Evolutionary conservation across 2,113 vertebrate genomes (phyloP), one percentile per base, ranked within the genome.

Genomic region (Acanthochromis polyacanthus): DNA sequence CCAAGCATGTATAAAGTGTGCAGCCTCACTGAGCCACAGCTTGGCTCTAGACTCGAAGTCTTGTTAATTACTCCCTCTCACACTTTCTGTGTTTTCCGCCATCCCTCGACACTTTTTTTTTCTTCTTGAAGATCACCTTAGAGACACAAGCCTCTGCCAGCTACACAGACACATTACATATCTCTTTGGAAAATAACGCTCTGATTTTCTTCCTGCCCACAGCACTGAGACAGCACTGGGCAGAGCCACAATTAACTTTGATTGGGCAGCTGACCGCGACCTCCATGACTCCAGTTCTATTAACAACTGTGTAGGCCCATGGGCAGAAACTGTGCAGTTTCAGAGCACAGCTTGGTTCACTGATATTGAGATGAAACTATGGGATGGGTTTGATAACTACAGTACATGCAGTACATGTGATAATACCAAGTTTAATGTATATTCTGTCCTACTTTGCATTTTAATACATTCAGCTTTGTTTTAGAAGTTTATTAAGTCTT

Each of bases 161-260:
- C 40, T 43, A 43, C 55, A 63, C 5, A 28, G 16, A 23, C 48
- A n/a, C 14, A 15, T 15, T 3, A 12, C 3, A 4, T 11, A 22
- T 62, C 50, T 62, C 45, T 59, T 3, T 58, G n/a, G 45, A 23
- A 59, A 43, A 43, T 60, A 28, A 55, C 16, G 65, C 53, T 50
- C 15, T 36, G 32, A 14, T 43, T 43, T 43, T 43, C 11, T 15
- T 76, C 12, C 62, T 45, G 10, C 36, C 10, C 19, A 19, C 9
- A 22, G 66, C 43, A 48, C 53, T 48, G 45, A 46, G 23, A 50
- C 23, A 65, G 10, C 55, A 10, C 22, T 20, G 46, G 71, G 30
- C 4, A 80, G 22, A 61, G 32, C 48, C 14, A 4, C 70, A 75
- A 75, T 78, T 74, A 75, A 59, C 40, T 71, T 19, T 75, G 56